Percentiles rank a stretch among this genome's conserved stretches.
Evolutionary conservation across 2,113 vertebrate genomes (phyloP).

Genomic region (Ochotona curzoniae): DNA sequence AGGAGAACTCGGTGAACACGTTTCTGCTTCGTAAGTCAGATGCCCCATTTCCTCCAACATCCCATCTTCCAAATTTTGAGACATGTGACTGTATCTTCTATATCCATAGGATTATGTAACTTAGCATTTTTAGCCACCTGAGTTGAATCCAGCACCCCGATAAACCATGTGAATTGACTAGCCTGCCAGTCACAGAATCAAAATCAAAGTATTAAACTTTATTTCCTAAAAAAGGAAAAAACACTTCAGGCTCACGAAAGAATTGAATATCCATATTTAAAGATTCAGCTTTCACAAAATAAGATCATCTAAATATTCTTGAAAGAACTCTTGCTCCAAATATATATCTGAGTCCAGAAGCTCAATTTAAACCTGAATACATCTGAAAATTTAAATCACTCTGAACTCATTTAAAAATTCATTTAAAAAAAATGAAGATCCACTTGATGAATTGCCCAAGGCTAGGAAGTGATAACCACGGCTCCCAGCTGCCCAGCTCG

Average conservation of each 20-base stretch:
- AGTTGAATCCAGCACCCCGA: background rate
- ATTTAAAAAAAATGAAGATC: background rate
- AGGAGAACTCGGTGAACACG: too few relatives aligned
- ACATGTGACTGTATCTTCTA: background rate
- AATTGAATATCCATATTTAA: background rate
- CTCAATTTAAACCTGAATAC: background rate
- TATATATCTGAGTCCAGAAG: background rate
- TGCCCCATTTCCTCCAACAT: background rate
- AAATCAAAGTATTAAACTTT: background rate
- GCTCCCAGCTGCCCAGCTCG: background rate
- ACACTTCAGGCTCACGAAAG: background rate
- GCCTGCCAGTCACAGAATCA: background rate
- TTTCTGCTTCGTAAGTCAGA: background rate
- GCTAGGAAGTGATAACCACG: background rate
- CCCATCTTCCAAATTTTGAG: background rate
- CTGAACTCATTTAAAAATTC: background rate
- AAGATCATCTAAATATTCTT: background rate
- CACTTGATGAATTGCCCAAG: background rate
- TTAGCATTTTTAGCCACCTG: background rate
- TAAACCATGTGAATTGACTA: background rate
- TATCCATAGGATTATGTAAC: too few relatives aligned
- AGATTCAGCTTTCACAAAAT: background rate
- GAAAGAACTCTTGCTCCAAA: background rate
- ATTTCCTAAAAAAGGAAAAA: background rate
- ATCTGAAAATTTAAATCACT: constrained; percentile 1